Evolutionary conservation across 2,797 vertebrate species (phyloP).

Genomic region (Rhinella marina): DNA sequence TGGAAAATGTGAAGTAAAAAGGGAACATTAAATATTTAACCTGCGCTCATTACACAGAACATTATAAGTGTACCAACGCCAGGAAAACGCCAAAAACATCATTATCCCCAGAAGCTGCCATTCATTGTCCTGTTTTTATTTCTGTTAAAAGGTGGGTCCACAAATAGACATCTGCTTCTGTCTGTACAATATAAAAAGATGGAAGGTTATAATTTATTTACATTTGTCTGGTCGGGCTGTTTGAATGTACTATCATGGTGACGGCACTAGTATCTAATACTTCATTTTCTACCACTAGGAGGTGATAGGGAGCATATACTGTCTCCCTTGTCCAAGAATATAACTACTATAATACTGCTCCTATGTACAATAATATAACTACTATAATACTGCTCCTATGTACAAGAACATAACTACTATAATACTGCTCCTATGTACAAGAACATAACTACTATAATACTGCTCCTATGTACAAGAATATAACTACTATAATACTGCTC

Average conservation of each 20-base stretch:
- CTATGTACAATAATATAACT: neutral
- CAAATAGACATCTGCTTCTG: neutral
- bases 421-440: constrained; percentile 12
- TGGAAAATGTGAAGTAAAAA: neutral
- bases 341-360: constrained; percentile 1
- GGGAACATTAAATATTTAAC: constrained; percentile 45
- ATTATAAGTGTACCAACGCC: neutral
- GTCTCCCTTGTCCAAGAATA: neutral
- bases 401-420: constrained; percentile 4
- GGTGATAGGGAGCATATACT: no score
- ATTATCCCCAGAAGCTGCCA: neutral
- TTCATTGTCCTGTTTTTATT: neutral
- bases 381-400: neutral
- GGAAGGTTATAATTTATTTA: neutral
- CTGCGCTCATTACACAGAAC: constrained; percentile 26
- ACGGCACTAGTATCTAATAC: no score
- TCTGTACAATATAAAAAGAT: neutral
- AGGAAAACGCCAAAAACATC: neutral
- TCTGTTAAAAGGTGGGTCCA: neutral
- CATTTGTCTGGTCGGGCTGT: neutral
- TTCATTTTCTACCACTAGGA: no score
- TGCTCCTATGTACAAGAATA: neutral
- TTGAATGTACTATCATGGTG: no score
- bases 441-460: constrained; percentile 3
- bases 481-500: neutral